Percentiles rank a stretch among this genome's conserved stretches.
Evolutionary conservation across 2,797 vertebrate genomes (phyloP).

Genomic region (Intellagama lesueurii): DNA sequence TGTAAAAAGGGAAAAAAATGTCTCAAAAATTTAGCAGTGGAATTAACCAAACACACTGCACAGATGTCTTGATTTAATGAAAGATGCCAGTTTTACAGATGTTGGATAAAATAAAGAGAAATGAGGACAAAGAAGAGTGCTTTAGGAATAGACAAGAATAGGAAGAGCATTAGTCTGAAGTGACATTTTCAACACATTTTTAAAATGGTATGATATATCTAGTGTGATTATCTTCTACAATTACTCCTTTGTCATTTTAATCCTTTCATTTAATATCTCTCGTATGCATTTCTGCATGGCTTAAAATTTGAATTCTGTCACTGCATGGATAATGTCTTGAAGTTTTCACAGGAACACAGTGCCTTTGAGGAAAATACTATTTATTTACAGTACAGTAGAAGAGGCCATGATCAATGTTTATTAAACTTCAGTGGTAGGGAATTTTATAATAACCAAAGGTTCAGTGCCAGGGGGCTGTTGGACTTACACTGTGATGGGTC

Average conservation of each 20-base stretch:
- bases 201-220: not conserved
- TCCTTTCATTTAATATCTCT: conserved; percentile 13
- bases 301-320: not conserved
- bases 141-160: not conserved
- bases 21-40: not conserved
- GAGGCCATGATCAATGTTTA: conserved; percentile 53
- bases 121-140: conserved; percentile 2
- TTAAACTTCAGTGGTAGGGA: conserved; percentile 40
- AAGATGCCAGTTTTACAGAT: conserved; percentile 3
- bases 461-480: not conserved
- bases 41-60: not conserved
- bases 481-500: not conserved
- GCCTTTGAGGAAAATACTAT: conserved; percentile 12
- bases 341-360: conserved; percentile 56
- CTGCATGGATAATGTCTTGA: conserved; percentile 7
- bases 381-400: conserved; percentile 20
- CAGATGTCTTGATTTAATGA: conserved; percentile 6
- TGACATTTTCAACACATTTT: conserved; percentile 12
- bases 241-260: not conserved
- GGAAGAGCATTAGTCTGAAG: not conserved
- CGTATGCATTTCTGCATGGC: not conserved
- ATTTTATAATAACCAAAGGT: conserved; percentile 46
- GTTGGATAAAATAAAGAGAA: conserved; percentile 13
- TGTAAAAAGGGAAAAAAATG: not conserved
- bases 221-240: conserved; percentile 8